phyloP scores from a whole-genome alignment of 2,888 invertebrate genomes.

The Hyposoter dolosus region DNA sequence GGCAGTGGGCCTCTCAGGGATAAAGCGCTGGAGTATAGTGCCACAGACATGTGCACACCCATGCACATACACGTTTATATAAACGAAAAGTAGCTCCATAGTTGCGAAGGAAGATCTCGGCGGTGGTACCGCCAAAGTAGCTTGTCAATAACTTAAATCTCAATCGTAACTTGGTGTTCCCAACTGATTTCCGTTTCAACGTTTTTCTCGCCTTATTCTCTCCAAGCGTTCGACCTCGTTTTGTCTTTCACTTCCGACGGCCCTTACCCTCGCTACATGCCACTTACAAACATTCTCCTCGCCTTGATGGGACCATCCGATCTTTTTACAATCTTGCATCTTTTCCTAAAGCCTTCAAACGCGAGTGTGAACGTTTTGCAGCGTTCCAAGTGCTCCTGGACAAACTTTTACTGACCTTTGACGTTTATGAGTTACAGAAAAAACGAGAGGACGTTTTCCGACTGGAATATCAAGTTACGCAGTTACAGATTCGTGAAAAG shows the following conservation, averaged over 20 bases:
- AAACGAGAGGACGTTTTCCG: not conserved
- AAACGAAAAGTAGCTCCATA: constrained; percentile 28
- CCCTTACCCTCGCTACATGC: not conserved
- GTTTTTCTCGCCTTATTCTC: constrained; percentile 52
- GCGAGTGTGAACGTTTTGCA: constrained; percentile 8
- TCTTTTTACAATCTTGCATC: constrained; percentile 9
- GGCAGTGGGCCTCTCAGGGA: constrained; percentile 81
- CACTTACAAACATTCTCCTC: constrained; percentile 10
- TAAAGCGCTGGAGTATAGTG: constrained; percentile 76
- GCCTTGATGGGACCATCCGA: constrained; percentile 6
- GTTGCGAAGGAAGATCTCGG: constrained; percentile 72
- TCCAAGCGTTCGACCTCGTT: not conserved
- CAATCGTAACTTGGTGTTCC: constrained; percentile 84
- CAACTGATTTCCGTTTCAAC: constrained; percentile 81
- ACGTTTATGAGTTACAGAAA: not conserved
- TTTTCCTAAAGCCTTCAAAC: not conserved
- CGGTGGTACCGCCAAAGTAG: constrained; percentile 82
- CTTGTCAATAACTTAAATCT: constrained; percentile 85
- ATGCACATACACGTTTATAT: constrained; percentile 1
- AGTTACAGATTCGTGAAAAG: not conserved
- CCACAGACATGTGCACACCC: constrained; percentile 18
- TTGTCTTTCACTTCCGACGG: constrained; percentile 36
- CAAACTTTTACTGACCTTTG: constrained; percentile 11
- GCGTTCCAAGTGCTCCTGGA: constrained; percentile 7
- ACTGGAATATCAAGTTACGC: not conserved